Conservation (phyloP, 2,797 vertebrate species). For the Sphenopsis melanotis region DNA sequence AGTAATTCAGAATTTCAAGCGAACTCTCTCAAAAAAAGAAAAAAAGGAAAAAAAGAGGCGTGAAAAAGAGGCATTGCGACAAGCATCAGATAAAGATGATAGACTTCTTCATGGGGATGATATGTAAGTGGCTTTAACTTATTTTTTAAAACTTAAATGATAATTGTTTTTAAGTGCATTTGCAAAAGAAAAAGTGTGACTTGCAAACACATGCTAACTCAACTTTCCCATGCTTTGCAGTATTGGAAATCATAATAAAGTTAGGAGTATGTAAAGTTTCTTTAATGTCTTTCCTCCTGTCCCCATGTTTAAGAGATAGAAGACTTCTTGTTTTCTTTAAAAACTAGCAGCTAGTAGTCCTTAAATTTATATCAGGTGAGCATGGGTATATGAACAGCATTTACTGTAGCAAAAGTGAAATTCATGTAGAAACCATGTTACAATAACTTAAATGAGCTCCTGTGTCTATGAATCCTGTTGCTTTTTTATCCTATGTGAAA, state of each 20-base stretch:
- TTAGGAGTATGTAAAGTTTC: background rate
- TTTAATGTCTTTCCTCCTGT: background rate
- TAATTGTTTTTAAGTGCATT: background rate
- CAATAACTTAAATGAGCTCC: background rate
- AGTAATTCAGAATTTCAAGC: conserved; percentile 97
- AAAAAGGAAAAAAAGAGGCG: conserved; percentile 96
- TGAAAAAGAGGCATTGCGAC: conserved; percentile 88
- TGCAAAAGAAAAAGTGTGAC: background rate
- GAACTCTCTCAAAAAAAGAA: conserved; percentile 97
- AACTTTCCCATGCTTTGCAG: background rate
- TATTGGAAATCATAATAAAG: background rate
- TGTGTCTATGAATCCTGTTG: background rate
- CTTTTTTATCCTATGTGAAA: background rate
- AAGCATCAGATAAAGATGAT: conserved; percentile 88
- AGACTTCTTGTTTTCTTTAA: background rate
- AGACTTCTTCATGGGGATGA: conserved; percentile 81
- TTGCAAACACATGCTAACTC: background rate
- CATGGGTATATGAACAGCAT: background rate
- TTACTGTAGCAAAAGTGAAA: background rate
- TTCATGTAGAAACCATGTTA: background rate
- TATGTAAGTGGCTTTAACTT: conserved; percentile 72
- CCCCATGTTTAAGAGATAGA: background rate
- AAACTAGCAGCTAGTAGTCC: background rate
- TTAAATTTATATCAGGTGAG: background rate
- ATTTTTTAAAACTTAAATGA: background rate